These are phyloP conservation scores for Scatophagus argus DNA, from an alignment of 2,113 vertebrate species.

Conservation along the genomic window DNA sequence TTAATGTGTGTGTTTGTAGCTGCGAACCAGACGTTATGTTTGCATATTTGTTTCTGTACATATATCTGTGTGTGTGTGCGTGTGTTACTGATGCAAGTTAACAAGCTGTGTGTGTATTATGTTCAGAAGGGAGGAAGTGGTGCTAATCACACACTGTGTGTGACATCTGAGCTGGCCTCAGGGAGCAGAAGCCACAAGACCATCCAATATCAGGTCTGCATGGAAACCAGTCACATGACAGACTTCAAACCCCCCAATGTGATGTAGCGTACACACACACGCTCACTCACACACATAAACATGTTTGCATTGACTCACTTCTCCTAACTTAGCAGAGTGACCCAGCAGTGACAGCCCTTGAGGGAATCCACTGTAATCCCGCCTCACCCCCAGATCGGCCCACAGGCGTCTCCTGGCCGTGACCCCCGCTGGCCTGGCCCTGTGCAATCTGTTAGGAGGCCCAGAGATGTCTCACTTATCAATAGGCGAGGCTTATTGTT, in stretches of 20 bases:
- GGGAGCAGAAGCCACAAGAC: constrained; percentile 37
- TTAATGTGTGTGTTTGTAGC: background rate
- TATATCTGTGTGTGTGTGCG: background rate
- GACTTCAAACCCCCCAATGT: constrained; percentile 22
- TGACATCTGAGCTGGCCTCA: constrained; percentile 38
- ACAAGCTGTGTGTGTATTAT: constrained; percentile 16
- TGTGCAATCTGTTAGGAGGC: constrained; percentile 65
- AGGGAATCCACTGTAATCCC: constrained; percentile 46
- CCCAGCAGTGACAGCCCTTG: constrained; percentile 62
- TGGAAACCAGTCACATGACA: constrained; percentile 25
- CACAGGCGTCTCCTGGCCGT: constrained; percentile 11
- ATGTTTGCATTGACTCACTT: constrained; percentile 19
- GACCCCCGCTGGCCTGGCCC: constrained; percentile 11
- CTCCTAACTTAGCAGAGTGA: constrained; percentile 52
- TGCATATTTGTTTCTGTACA: background rate
- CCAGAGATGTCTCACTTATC: constrained; percentile 77
- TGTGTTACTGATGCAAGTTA: background rate
- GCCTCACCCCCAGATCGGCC: constrained; percentile 12
- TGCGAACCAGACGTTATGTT: background rate
- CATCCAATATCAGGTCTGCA: constrained; percentile 35
- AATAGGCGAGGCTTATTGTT: constrained; percentile 77
- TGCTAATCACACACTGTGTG: constrained; percentile 22
- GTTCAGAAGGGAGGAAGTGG: background rate
- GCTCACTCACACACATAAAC: background rate
- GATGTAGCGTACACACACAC: background rate